These are phyloP conservation scores for Solenodon paradoxus DNA, from an alignment of 2,113 vertebrate genomes.

Conservation along the genomic window DNA sequence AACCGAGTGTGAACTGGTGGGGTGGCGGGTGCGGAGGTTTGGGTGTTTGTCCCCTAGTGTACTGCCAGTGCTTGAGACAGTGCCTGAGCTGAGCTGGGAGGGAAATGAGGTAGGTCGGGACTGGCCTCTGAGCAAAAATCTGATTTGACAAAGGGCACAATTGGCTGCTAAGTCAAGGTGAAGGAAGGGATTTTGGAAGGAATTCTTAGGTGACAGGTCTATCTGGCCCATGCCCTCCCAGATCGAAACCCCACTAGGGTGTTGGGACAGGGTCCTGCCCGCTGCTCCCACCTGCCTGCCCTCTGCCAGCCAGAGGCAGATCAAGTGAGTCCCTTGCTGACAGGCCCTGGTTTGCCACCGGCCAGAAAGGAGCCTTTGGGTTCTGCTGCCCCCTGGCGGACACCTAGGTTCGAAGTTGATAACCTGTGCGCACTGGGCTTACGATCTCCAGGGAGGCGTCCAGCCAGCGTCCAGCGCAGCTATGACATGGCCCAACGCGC, in stretches of 20 bases:
- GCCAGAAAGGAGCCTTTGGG: not conserved
- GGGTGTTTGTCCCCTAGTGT: not conserved
- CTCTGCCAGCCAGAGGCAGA: not conserved
- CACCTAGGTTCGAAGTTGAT: not conserved
- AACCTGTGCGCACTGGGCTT: no score
- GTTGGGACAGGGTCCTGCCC: not conserved
- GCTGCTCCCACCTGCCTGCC: not conserved
- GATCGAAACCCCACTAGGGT: not conserved
- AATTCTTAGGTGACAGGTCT: not conserved
- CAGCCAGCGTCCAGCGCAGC: not conserved
- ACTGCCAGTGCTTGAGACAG: not conserved
- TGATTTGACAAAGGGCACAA: not conserved
- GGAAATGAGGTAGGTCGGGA: not conserved
- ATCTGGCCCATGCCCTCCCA: no score
- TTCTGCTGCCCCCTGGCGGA: conserved; percentile 49
- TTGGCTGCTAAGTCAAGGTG: not conserved
- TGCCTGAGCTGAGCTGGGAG: not conserved
- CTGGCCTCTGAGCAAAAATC: not conserved
- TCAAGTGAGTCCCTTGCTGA: not conserved
- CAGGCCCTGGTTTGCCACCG: not conserved
- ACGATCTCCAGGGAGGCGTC: no score
- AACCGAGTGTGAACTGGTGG: not conserved
- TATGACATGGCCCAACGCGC: not conserved
- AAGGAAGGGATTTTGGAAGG: not conserved
- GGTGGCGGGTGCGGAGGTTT: not conserved